Evolutionary conservation across 2,888 invertebrate species (phyloP).

Genomic region (Pyrrhia umbra): DNA sequence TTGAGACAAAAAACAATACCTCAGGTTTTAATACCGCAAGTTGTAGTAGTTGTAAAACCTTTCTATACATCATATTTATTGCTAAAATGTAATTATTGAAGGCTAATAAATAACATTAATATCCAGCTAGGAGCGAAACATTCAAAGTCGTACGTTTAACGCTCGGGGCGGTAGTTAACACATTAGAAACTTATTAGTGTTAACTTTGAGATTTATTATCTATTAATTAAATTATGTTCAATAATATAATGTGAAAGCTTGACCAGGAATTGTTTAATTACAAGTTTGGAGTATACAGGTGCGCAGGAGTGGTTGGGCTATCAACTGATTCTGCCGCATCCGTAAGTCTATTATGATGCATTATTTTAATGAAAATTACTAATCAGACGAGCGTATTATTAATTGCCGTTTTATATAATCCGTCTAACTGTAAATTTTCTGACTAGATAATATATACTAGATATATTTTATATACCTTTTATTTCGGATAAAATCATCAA

Average conservation of each 20-base stretch:
- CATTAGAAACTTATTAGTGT: conserved; percentile 50
- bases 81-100: conserved; percentile 43
- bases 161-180: conserved; percentile 49
- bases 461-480: no score
- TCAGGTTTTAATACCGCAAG: conserved; percentile 7
- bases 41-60: conserved; percentile 15
- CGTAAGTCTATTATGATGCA: background rate
- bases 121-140: conserved; percentile 46
- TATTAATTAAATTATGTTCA: conserved; percentile 43
- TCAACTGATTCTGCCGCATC: background rate
- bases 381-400: no score
- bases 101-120: conserved; percentile 56
- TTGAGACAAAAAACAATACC: background rate
- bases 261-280: background rate
- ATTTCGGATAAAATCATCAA: no score
- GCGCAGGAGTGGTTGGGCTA: background rate
- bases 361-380: background rate
- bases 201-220: conserved; percentile 34
- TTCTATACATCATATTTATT: background rate
- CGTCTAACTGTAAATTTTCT: no score
- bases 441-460: no score
- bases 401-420: no score
- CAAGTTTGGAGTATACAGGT: background rate
- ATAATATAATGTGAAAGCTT: conserved; percentile 35
- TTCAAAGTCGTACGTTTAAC: conserved; percentile 1